phyloP scores from a whole-genome alignment of 2,888 invertebrate species.

The Thereva nobilitata region DNA sequence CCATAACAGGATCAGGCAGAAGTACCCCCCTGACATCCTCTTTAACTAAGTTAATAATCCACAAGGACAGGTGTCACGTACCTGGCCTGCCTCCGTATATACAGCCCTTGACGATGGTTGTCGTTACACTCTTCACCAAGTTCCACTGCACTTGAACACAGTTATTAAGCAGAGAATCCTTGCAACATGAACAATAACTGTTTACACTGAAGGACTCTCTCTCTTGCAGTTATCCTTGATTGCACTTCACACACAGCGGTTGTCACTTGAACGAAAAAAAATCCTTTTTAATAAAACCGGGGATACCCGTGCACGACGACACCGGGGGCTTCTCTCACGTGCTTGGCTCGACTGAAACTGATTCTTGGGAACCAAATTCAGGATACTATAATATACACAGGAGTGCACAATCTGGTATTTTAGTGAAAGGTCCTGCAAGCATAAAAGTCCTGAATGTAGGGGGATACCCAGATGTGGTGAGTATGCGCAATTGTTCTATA shows the following conservation, averaged over 20 bases:
- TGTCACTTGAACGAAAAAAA: conserved; percentile 5
- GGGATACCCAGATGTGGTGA: conserved; percentile 34
- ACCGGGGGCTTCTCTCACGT: conserved; percentile 34
- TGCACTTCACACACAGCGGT: conserved; percentile 15
- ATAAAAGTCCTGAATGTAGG: conserved; percentile 4
- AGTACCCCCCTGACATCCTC: conserved; percentile 27
- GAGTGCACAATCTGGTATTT: conserved; percentile 9
- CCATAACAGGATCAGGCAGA: background rate
- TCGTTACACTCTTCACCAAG: conserved; percentile 10
- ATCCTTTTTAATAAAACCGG: too few relatives aligned
- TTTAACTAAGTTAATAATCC: conserved; percentile 31
- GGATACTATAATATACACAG: conserved; percentile 4
- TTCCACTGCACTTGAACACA: conserved; percentile 21
- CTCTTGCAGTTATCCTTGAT: conserved; percentile 31
- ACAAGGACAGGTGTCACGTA: conserved; percentile 26
- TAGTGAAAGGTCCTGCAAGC: conserved; percentile 12
- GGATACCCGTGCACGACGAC: too few relatives aligned
- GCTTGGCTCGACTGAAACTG: conserved; percentile 38
- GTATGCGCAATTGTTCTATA: conserved; percentile 31
- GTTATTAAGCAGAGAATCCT: conserved; percentile 27
- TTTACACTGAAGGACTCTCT: conserved; percentile 18
- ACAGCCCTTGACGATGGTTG: background rate
- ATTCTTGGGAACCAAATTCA: conserved; percentile 3
- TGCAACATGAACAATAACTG: conserved; percentile 18
- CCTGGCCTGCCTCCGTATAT: conserved; percentile 5